These are phyloP conservation scores for Pararge aegeria DNA, from an alignment of 1,140 invertebrate genomes.

Conservation along the genomic window DNA sequence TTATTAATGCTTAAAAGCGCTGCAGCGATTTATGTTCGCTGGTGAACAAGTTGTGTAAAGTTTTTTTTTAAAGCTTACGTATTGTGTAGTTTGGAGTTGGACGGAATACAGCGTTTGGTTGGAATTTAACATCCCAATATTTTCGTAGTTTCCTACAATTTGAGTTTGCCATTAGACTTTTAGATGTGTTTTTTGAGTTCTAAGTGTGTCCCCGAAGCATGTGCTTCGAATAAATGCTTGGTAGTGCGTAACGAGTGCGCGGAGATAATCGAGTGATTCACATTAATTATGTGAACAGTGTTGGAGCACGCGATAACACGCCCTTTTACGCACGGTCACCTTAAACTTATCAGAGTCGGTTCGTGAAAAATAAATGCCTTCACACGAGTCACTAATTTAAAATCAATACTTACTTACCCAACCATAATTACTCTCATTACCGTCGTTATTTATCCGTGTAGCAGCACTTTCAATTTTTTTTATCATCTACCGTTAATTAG, in stretches of 20 bases:
- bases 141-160: conserved; percentile 13
- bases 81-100: conserved; percentile 54
- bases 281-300: conserved; percentile 73
- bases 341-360: conserved; percentile 12
- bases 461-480: neutral
- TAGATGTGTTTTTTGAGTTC: conserved; percentile 20
- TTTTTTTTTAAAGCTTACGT: conserved; percentile 68
- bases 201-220: neutral
- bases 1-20: conserved; percentile 13
- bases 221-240: conserved; percentile 23
- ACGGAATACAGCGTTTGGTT: conserved; percentile 50
- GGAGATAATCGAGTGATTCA: conserved; percentile 60
- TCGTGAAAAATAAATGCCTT: conserved; percentile 37
- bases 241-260: conserved; percentile 40
- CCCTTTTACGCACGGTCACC: conserved; percentile 37
- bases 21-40: conserved; percentile 29
- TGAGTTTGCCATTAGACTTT: neutral
- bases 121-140: conserved; percentile 29
- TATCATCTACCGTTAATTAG: conserved; percentile 6
- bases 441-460: neutral
- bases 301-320: conserved; percentile 65
- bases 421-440: neutral
- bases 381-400: conserved; percentile 51
- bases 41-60: conserved; percentile 61
- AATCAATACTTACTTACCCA: conserved; percentile 54